Evolutionary conservation across 2,113 vertebrate genomes (phyloP), one percentile per base, ranked within the genome.

Genomic region (Scophthalmus maximus): DNA sequence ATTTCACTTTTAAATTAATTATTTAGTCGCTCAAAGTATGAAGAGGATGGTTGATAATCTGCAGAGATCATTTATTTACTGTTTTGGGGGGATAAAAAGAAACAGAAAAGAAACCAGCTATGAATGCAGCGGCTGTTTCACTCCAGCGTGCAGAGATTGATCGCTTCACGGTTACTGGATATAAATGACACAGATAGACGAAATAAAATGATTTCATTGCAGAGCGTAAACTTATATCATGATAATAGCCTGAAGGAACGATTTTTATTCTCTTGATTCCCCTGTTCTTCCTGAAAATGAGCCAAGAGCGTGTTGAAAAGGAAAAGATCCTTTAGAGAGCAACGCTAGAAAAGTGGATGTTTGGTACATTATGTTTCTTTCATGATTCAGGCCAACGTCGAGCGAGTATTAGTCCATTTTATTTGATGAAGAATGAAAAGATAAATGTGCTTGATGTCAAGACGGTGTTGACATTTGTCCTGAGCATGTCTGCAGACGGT

Each of bases 101-200:
- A n/a, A n/a, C 40, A 44, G 36, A 11, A 29, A 6, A 34, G 51
- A 34, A 2, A 17, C n/a, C n/a, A 3, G 9, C 42, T 50, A 60
- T 67, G 18, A 57, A 36, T 2, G 2, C 55, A 67, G 38, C 15
- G 3, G 40, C 18, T 71, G 66, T 61, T 65, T 75, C 7, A 51
- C 60, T 73, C 34, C 51, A 64, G 38, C 18, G 36, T 26, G 38
- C 34, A 49, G 26, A 56, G 66, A 82, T 73, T 64, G 76, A 82
- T 70, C 68, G 55, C 25, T 62, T 66, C 8, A 11, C 34, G 70
- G 20, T 73, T 14, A 50, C n/a, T 49, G 61, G 67, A 75, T 44
- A 55, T 77, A 61, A 79, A 68, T 34, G 30, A 44, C 22, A 34
- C 23, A 7, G 18, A 76, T 14, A 17, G 23, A 17, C 30, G 3